Evolutionary conservation across 2,888 invertebrate species (phyloP).

Genomic region (Scaptomyza parva): DNA sequence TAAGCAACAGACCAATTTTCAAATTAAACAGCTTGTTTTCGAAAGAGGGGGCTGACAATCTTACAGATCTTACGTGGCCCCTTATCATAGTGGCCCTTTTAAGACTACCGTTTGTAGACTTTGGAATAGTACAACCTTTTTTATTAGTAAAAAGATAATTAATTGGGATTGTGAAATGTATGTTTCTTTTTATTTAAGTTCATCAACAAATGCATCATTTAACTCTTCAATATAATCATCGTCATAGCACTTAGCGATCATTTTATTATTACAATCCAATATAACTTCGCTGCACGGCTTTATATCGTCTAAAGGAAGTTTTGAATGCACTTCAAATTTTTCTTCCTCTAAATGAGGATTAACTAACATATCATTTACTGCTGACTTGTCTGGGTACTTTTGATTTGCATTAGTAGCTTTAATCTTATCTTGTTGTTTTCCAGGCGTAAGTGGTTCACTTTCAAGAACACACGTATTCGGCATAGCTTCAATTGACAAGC

Average conservation of each 20-base stretch:
- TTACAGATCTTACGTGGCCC: too few relatives aligned
- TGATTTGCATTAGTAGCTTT: background rate
- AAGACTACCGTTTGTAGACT: too few relatives aligned
- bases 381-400: background rate
- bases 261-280: background rate
- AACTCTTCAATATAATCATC: constrained; percentile 40
- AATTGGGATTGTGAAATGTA: background rate
- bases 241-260: constrained; percentile 10
- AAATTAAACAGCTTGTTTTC: too few relatives aligned
- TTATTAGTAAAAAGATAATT: background rate
- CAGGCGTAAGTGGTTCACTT: background rate
- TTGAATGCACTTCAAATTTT: background rate
- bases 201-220: constrained; percentile 47
- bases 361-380: background rate
- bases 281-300: background rate
- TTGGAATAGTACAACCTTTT: too few relatives aligned
- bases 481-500: background rate
- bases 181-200: constrained; percentile 32
- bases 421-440: background rate
- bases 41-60: too few relatives aligned
- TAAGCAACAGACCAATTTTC: too few relatives aligned
- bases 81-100: too few relatives aligned
- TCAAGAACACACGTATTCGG: background rate
- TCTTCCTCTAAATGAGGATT: background rate
- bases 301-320: background rate